phyloP scores from a whole-genome alignment of 2,797 vertebrate genomes.

The Peromyscus aztecus region DNA sequence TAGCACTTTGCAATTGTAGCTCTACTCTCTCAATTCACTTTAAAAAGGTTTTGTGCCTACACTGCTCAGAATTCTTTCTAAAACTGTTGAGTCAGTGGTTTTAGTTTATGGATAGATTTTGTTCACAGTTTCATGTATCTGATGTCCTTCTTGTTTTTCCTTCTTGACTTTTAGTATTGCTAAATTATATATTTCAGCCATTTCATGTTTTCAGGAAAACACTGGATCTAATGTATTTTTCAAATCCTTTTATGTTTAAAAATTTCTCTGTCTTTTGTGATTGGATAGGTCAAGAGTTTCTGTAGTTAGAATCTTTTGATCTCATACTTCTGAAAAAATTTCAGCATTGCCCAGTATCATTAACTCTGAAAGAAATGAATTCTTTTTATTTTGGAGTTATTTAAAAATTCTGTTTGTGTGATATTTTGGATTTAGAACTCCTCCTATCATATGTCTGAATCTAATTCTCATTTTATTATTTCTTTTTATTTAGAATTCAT shows the following conservation, averaged over 20 bases:
- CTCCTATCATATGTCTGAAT: slow-evolving; percentile 22
- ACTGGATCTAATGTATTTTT: slow-evolving; percentile 3
- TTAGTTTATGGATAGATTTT: neutral
- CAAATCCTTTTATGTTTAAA: slow-evolving; percentile 41
- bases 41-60: neutral
- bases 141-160: neutral
- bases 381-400: slow-evolving; percentile 17
- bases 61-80: neutral
- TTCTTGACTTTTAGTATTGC: slow-evolving; percentile 23
- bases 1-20: neutral
- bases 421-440: slow-evolving; percentile 15
- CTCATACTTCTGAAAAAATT: neutral
- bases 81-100: neutral
- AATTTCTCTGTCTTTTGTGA: neutral
- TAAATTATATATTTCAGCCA: neutral
- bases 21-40: neutral
- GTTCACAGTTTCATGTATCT: neutral
- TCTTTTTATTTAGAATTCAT: slow-evolving; percentile 45
- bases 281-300: neutral
- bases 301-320: slow-evolving; percentile 31
- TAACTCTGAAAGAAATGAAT: neutral
- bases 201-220: slow-evolving; percentile 46
- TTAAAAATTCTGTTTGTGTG: neutral
- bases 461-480: slow-evolving; percentile 48
- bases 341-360: neutral